Evolutionary conservation across 2,888 invertebrate genomes (phyloP).

Genomic region (Allolobophora icterica): DNA sequence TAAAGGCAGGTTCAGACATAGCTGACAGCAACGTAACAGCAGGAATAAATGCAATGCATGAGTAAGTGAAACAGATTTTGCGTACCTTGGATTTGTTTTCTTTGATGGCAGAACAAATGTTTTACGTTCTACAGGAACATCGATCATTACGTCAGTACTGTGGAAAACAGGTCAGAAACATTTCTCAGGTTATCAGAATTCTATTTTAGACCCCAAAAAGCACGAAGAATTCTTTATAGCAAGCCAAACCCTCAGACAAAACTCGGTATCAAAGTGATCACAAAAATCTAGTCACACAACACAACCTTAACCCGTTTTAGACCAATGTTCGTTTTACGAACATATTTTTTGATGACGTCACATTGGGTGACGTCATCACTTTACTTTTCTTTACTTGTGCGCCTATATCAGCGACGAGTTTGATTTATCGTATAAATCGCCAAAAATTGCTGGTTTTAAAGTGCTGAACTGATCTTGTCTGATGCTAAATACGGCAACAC

Average conservation of each 20-base stretch:
- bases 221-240: background rate
- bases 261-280: background rate
- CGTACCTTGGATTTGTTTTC: background rate
- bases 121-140: conserved; percentile 13
- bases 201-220: background rate
- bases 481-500: too few relatives aligned
- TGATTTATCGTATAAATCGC: too few relatives aligned
- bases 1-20: background rate
- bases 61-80: background rate
- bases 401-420: too few relatives aligned
- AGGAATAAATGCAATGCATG: background rate
- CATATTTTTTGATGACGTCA: too few relatives aligned
- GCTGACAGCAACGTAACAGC: background rate
- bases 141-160: background rate
- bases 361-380: too few relatives aligned
- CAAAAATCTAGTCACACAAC: background rate
- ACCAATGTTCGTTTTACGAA: too few relatives aligned
- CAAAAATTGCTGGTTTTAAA: too few relatives aligned
- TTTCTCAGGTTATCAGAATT: background rate
- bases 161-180: background rate
- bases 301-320: too few relatives aligned
- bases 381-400: too few relatives aligned
- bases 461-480: too few relatives aligned
- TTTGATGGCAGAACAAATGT: conserved; percentile 7
- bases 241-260: background rate